Base-by-base conservation (phyloP, 2,113 vertebrate genomes). In the Zosterops pallidus region DNA sequence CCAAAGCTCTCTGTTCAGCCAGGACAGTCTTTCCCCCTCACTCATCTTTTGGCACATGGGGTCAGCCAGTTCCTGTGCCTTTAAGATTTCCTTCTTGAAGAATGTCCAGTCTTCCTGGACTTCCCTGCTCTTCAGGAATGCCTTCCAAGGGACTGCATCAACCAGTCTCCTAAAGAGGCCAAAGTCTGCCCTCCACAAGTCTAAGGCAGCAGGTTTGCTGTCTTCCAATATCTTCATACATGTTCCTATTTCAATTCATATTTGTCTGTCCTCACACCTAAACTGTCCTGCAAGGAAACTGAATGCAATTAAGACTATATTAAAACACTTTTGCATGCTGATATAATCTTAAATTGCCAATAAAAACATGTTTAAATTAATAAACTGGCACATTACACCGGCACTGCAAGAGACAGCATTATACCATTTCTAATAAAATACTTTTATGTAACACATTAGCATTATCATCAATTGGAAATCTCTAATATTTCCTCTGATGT, bases 391-490 rank as follows among this genome's bases (percentile, higher is more conserved):
- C 67, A 94, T 89, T 96, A 95, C 64, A 82, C 39, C 85, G n/a
- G 28, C 78, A 90, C 23, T 85, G 65, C 37, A 80, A 93, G 47
- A 82, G 60, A 80, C 69, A 29, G 67, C 29, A 82, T 87, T 74
- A 74, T n/a, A 90, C 59, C 49, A 64, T 57, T 84, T 86, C 86
- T 83, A 90, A 86, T 92, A 95, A 92, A 95, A 94, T 83, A 68
- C 56, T 84, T 89, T 39, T 19, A 68, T 92, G 22, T 60, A 59
- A 83, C 53, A 92, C 47, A 93, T 90, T 92, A 92, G 70, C 86
- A 83, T 86, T 96, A 96, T 95, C 95, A 83, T 82, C 83, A 95
- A 50, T 31, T 92, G 88, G 82, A 94, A 91, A 71, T 93, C 92
- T 81, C 81, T 83, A 95, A 94, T 93, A 96, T 71, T 81, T 91